Conservation (phyloP, 2,888 invertebrate genomes). For the Drosophila recens region DNA sequence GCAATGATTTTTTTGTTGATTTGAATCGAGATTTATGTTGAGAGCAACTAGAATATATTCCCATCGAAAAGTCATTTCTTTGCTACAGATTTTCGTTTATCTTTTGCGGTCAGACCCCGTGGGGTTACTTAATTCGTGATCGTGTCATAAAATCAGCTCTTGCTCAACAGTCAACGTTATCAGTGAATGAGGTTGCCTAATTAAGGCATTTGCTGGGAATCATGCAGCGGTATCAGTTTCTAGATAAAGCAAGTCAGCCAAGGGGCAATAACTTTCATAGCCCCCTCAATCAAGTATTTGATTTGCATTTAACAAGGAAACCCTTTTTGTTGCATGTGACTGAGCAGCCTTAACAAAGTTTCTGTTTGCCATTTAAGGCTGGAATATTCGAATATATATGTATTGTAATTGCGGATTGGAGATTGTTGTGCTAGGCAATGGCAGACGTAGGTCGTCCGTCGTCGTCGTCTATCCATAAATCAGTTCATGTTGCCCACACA, state of each 20-base stretch:
- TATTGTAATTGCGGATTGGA: neutral
- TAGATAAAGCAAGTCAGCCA: slow-evolving; percentile 8
- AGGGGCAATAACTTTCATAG: slow-evolving; percentile 24
- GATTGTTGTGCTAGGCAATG: slow-evolving; percentile 51
- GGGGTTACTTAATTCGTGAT: neutral
- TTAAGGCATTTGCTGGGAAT: slow-evolving; percentile 9
- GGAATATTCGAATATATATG: slow-evolving; percentile 2
- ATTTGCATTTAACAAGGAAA: slow-evolving; percentile 40
- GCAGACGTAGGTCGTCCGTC: slow-evolving; percentile 37
- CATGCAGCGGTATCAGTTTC: slow-evolving; percentile 1
- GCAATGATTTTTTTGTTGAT: neutral
- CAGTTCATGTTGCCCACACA: slow-evolving; percentile 41
- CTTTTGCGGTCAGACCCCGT: neutral
- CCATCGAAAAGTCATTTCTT: neutral
- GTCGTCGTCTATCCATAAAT: slow-evolving; percentile 45
- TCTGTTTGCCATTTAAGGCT: slow-evolving; percentile 47
- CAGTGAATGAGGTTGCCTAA: slow-evolving; percentile 10
- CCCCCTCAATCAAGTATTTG: neutral
- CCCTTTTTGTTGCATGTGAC: slow-evolving; percentile 50
- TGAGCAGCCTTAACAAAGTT: slow-evolving; percentile 29
- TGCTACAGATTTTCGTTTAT: neutral
- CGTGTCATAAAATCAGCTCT: slow-evolving; percentile 6
- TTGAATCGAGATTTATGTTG: neutral
- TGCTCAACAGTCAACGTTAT: slow-evolving; percentile 2
- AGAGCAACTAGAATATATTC: neutral